Evolutionary conservation across 2,888 invertebrate genomes (phyloP), one percentile per base, ranked within the genome.

Genomic region (Caenorhabditis wallacei): DNA sequence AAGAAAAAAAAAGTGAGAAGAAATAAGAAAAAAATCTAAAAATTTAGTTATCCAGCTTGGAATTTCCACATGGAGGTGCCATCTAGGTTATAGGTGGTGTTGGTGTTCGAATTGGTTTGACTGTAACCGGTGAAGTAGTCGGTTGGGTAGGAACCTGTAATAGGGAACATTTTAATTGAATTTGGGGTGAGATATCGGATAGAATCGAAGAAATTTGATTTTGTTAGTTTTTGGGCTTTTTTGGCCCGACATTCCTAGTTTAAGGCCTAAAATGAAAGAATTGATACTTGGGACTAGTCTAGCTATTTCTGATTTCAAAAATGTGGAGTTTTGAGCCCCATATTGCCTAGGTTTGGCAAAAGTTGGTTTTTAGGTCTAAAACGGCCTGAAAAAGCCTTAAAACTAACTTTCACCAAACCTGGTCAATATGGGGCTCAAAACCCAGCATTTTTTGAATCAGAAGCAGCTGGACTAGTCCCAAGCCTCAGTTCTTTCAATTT

Each of bases 101-200:
- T 59, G 11, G 78, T 4, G 11, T 53, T 69, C 0, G 74, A 37
- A 18, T 57, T 71, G 2, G 76, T 13, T 26, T 70, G 83, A 46
- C 51, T n/a, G 54, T 84, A 76, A 8, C 30, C 30, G n/a, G 53
- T 61, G 40, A 80, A 84, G 24, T 80, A 80, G n/a, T 84, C 79
- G 8, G 66, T 37, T 20, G 57, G 75, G 56, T 83, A 83, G 26
- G 57, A 13, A n/a, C 57, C 66, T 82, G 59, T 0, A 75, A 72
- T 11, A 5, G 13, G 2, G 10, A 13, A 43, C 10, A 13, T 10
- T 30, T 43, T 16, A 35, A 35, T n/a, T n/a, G 24, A 48, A 46
- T 53, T 35, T n/a, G n/a, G n/a, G 24, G 35, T 18, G 7, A 46
- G 22, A 40, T 20, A 35, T 35, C 10, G 10, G 35, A 10, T 7